These are phyloP conservation scores for Brachyptera putata DNA, from an alignment of 2,888 invertebrate species.

Conservation along the genomic window DNA sequence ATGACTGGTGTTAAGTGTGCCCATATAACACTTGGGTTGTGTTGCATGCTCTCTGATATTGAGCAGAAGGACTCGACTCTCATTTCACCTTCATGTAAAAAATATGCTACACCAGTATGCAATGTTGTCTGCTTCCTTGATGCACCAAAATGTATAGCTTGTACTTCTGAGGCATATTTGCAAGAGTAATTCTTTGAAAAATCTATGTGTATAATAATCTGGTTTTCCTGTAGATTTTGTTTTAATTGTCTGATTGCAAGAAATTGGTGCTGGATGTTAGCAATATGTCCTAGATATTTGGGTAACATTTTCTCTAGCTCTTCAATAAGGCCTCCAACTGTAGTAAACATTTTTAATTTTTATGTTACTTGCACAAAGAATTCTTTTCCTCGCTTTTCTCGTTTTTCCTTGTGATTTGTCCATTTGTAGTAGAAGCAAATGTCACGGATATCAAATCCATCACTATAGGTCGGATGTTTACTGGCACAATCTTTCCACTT, in stretches of 20 bases:
- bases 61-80: background rate
- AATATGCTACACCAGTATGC: background rate
- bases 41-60: background rate
- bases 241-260: background rate
- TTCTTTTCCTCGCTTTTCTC: background rate
- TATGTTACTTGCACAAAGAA: background rate
- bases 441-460: background rate
- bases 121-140: background rate
- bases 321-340: background rate
- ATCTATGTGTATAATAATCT: background rate
- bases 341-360: background rate
- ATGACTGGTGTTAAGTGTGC: background rate
- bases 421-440: background rate
- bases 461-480: background rate
- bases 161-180: background rate
- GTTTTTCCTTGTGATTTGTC: background rate
- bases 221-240: background rate
- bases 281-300: background rate
- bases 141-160: background rate
- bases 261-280: background rate
- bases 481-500: background rate
- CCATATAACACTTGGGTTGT: background rate
- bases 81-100: background rate
- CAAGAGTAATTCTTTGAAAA: background rate
- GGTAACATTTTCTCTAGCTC: background rate